Conservation (phyloP, 2,888 invertebrate species). For the Chloroclystis v-ata region DNA sequence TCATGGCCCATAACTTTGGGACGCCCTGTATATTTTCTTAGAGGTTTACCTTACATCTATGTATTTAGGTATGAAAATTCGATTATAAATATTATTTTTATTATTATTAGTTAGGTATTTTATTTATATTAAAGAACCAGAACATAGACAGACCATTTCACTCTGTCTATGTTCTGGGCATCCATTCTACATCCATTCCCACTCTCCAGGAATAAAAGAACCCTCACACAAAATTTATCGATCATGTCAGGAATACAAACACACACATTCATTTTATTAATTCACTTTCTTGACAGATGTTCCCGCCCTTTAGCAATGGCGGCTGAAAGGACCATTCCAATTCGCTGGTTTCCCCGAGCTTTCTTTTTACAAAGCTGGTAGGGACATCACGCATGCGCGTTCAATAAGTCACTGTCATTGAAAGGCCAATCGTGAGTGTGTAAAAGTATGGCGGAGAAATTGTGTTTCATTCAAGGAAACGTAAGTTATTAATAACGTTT, state of each 20-base stretch:
- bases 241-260: constrained; percentile 2
- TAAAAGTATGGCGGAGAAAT: constrained; percentile 4
- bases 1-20: too few relatives aligned
- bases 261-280: constrained; percentile 38
- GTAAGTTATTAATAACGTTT: too few relatives aligned
- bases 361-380: constrained; percentile 38
- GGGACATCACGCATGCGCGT: constrained; percentile 46
- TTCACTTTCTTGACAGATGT: constrained; percentile 30
- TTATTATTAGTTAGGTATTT: too few relatives aligned
- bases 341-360: constrained; percentile 50
- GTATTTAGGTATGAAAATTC: too few relatives aligned
- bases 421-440: constrained; percentile 1
- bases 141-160: too few relatives aligned
- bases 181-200: neutral
- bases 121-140: too few relatives aligned
- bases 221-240: neutral
- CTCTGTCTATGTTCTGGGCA: neutral
- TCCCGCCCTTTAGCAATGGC: constrained; percentile 65
- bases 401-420: constrained; percentile 29
- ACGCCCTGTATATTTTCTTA: too few relatives aligned
- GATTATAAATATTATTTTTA: too few relatives aligned
- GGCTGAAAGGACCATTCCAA: constrained; percentile 39
- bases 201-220: neutral
- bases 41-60: too few relatives aligned
- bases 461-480: too few relatives aligned